These are phyloP conservation scores for Labrus mixtus DNA, from an alignment of 2,113 vertebrate genomes.

Conservation along the genomic window DNA sequence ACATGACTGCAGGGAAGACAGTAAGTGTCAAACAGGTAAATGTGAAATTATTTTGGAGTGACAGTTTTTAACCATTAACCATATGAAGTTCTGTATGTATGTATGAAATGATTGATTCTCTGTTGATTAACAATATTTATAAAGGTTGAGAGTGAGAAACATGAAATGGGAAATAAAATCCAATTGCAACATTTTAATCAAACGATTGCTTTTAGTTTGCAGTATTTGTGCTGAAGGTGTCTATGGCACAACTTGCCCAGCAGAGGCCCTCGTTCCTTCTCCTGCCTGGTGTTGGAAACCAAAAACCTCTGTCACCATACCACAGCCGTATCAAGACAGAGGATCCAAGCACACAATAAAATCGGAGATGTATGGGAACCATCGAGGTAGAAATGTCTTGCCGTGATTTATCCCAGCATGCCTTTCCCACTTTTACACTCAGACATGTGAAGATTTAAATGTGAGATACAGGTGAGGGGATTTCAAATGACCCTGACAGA, in stretches of 20 bases:
- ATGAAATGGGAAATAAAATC: no score
- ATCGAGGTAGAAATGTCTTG: slow-evolving; percentile 60
- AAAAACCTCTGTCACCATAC: slow-evolving; percentile 50
- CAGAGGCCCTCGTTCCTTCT: slow-evolving; percentile 72
- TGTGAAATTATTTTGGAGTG: no score
- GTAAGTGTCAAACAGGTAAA: no score
- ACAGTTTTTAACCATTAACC: no score
- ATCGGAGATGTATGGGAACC: slow-evolving; percentile 86
- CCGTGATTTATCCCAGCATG: slow-evolving; percentile 80
- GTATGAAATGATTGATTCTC: background rate
- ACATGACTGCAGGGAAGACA: no score
- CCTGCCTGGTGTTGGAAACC: slow-evolving; percentile 51
- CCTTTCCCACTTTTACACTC: slow-evolving; percentile 62
- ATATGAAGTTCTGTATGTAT: no score
- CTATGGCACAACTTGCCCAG: slow-evolving; percentile 59
- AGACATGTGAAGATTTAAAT: slow-evolving; percentile 66
- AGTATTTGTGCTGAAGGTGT: background rate
- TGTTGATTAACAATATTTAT: background rate
- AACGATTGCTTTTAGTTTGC: no score
- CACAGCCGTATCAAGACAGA: slow-evolving; percentile 55
- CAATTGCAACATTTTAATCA: no score
- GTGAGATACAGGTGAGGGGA: slow-evolving; percentile 72
- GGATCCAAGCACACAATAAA: slow-evolving; percentile 79
- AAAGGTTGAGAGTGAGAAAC: background rate
- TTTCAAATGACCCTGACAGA: slow-evolving; percentile 64